Evolutionary conservation across 2,888 invertebrate genomes (phyloP), one percentile per base, ranked within the genome.

Genomic region (Limnephilus marmoratus): DNA sequence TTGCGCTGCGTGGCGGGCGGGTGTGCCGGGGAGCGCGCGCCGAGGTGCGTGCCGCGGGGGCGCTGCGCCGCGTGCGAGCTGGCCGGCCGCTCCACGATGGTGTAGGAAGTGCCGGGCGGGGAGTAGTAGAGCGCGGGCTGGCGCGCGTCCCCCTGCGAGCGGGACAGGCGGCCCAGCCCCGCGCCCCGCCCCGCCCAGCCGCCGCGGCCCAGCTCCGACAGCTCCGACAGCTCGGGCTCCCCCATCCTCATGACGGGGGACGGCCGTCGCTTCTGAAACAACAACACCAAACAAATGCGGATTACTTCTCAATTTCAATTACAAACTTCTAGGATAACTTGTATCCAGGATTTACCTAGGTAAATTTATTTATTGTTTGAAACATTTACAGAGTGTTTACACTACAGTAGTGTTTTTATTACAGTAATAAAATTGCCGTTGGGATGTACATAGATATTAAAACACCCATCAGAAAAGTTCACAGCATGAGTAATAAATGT

Each of bases 51-150:
- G 92, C 97, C 96, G 94, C 96, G 95, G 92, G 96, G 95, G 90
- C 96, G 95, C 94, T 97, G 97, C 94, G 97, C 97, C 94, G 97
- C 97, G 94, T 97, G 97, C 88, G 97, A 97, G 94, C 97, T 97
- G 94, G 97, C 97, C 93, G 97, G 97, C 93, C 98, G 96, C 96
- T 98, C 98, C 94, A 98, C 97, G 95, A 98, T 98, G 94, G 98
- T 98, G 95, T 98, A 98, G 92, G 98, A 98, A 94, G 98, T 98
- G 93, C 98, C 98, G 49, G 98, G 98, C 92, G 98, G 98, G 94
- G 98, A 98, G 95, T 98, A 98, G 95, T 98, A 98, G 94, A 97
- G 96, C 94, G 98, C 97, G 94, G 94, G 81, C 94, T 94, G 94
- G 88, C 93, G 92, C 81, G 93, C 93, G 91, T 93, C 93, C 88